Percentiles rank a stretch among this genome's conserved stretches.
phyloP scores from a whole-genome alignment of 2,888 invertebrate genomes.

The Scaptomyza flava region DNA sequence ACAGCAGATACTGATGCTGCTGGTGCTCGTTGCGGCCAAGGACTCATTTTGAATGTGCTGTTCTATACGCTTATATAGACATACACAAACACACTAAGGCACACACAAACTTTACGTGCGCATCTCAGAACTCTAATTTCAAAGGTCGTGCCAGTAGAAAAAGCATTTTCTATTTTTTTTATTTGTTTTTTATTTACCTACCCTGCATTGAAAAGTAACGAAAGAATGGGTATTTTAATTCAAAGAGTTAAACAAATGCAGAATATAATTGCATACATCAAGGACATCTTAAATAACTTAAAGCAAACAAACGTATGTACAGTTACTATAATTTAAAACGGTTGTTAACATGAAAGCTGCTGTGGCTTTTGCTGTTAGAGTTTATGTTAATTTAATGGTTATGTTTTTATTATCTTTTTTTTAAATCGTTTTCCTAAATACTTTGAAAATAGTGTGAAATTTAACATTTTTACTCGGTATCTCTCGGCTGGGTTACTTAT shows the following conservation, averaged over 20 bases:
- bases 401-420: neutral
- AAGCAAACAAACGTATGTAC: neutral
- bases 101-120: slow-evolving; percentile 66
- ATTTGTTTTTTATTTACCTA: slow-evolving; percentile 39
- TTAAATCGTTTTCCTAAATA: neutral
- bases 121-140: slow-evolving; percentile 78
- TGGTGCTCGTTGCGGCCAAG: slow-evolving; percentile 73
- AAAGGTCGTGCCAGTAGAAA: slow-evolving; percentile 66
- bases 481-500: neutral
- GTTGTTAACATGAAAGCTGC: neutral
- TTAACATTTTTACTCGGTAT: slow-evolving; percentile 14
- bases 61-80: slow-evolving; percentile 35
- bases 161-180: slow-evolving; percentile 40
- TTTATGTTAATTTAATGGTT: neutral
- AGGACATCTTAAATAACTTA: neutral
- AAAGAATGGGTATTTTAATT: neutral
- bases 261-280: neutral
- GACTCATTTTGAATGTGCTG: slow-evolving; percentile 76
- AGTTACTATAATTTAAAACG: neutral
- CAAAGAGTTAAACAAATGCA: neutral
- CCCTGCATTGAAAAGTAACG: slow-evolving; percentile 10
- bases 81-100: slow-evolving; percentile 19
- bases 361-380: neutral
- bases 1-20: slow-evolving; percentile 36
- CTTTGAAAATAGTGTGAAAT: neutral